phyloP scores from a whole-genome alignment of 2,797 vertebrate species.

The Catamblyrhynchus diadema region DNA sequence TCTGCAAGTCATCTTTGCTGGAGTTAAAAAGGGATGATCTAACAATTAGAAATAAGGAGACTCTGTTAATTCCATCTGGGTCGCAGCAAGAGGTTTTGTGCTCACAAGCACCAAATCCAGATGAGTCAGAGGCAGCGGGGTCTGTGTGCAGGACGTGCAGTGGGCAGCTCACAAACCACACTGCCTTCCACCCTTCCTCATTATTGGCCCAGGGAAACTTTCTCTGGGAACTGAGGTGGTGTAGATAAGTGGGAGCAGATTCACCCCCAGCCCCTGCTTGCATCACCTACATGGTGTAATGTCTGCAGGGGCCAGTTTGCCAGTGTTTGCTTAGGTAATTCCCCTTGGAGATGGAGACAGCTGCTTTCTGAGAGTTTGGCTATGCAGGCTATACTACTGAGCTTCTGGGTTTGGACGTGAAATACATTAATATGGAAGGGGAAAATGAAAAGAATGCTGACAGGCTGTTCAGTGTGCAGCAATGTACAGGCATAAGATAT shows the following conservation, averaged over 20 bases:
- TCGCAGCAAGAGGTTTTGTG: conserved; percentile 18
- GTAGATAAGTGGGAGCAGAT: background rate
- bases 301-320: background rate
- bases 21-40: conserved; percentile 42
- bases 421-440: background rate
- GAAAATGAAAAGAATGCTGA: background rate
- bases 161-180: background rate
- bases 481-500: background rate
- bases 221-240: background rate
- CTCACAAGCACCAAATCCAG: conserved; percentile 16
- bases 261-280: background rate
- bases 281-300: rapidly evolving
- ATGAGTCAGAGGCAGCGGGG: background rate
- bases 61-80: conserved; percentile 38
- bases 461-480: background rate
- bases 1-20: conserved; percentile 49
- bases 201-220: background rate
- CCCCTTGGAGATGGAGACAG: background rate
- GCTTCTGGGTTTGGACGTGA: background rate
- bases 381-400: background rate
- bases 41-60: conserved; percentile 42
- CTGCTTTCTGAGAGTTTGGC: background rate
- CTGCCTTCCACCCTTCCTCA: background rate
- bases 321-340: background rate
- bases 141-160: background rate